These are phyloP conservation scores for Plemyria rubiginata DNA, from an alignment of 2,888 invertebrate genomes.

Conservation along the genomic window DNA sequence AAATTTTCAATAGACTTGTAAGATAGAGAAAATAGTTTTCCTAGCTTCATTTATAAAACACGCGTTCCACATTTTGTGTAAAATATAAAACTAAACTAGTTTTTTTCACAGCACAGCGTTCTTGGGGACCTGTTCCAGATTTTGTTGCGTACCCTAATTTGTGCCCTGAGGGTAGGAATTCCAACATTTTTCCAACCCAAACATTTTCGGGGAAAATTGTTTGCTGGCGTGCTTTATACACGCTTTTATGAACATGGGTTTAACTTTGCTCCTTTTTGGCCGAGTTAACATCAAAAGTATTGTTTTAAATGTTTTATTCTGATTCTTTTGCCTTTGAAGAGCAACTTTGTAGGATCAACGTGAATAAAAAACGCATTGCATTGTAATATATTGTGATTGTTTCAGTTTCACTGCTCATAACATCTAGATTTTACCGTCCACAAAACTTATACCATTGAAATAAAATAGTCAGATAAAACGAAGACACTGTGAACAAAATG, in stretches of 20 bases:
- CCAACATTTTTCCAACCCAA: conserved; percentile 29
- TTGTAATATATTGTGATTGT: conserved; percentile 14
- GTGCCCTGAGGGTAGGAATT: conserved; percentile 44
- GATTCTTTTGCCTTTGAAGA: not conserved
- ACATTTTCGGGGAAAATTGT: conserved; percentile 15
- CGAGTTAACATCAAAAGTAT: not conserved
- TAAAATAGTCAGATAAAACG: conserved; percentile 34
- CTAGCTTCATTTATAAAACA: conserved; percentile 29
- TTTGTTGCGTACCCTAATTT: conserved; percentile 38
- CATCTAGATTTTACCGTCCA: conserved; percentile 29
- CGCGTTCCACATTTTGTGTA: conserved; percentile 46
- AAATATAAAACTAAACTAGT: conserved; percentile 58
- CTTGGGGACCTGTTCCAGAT: conserved; percentile 48
- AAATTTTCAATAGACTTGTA: too few species aligned
- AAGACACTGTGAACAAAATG: conserved; percentile 36
- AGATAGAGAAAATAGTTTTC: too few species aligned
- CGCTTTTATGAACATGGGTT: conserved; percentile 4
- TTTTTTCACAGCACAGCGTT: conserved; percentile 51
- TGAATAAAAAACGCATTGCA: conserved; percentile 3
- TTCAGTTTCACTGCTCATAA: conserved; percentile 24
- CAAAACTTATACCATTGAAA: conserved; percentile 27
- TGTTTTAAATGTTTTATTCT: not conserved
- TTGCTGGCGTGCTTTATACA: conserved; percentile 9
- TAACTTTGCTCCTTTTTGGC: conserved; percentile 5
- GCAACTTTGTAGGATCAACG: not conserved